Conservation (phyloP, 1,140 invertebrate genomes). For the Anadara kagoshimensis region DNA sequence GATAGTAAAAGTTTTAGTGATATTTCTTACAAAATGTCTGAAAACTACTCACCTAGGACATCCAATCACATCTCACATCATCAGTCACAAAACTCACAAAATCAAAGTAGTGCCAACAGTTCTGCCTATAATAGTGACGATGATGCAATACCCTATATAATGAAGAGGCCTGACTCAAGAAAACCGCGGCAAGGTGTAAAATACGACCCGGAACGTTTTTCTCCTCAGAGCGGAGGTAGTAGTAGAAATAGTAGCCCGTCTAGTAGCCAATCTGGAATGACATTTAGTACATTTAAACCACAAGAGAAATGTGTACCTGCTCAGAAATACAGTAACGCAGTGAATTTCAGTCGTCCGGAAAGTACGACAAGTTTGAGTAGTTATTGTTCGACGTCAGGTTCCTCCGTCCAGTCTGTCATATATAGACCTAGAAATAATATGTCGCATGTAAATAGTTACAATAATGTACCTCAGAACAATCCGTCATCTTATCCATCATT, state of each 20-base stretch:
- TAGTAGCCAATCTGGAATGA: neutral
- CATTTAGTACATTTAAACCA: conserved; percentile 47
- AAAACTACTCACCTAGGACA: too few species aligned
- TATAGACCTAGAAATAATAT: conserved; percentile 42
- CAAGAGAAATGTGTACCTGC: neutral
- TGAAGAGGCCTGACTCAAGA: neutral
- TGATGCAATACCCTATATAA: neutral
- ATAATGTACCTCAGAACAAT: neutral
- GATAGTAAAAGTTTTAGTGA: too few species aligned
- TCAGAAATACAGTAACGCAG: conserved; percentile 7
- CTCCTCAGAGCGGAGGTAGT: too few species aligned
- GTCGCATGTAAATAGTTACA: too few species aligned
- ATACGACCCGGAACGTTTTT: too few species aligned
- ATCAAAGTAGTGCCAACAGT: conserved; percentile 19
- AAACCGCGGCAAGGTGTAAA: too few species aligned
- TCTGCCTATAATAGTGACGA: neutral
- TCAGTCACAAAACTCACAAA: neutral
- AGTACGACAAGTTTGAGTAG: conserved; percentile 64
- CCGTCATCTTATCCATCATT: neutral
- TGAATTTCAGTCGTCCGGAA: conserved; percentile 53
- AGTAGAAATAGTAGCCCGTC: too few species aligned
- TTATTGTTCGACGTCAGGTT: conserved; percentile 61
- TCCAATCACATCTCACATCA: neutral
- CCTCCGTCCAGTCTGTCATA: conserved; percentile 61
- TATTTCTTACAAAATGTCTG: too few species aligned